Evolutionary conservation across 1,140 invertebrate species (phyloP).

Genomic region (Habropoda laboriosa): DNA sequence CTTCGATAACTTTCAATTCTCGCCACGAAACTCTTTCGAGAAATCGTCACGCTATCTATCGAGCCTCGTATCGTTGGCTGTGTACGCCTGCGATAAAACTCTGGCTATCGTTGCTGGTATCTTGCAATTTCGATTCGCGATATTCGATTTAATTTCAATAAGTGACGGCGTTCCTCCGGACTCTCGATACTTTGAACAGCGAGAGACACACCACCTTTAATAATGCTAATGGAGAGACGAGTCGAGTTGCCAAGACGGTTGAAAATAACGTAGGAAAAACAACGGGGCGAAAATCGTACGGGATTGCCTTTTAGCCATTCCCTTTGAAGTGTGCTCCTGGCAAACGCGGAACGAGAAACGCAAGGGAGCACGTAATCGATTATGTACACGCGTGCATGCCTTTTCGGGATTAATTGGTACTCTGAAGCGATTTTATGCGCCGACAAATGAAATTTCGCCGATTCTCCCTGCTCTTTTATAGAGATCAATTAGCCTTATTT

Average conservation of each 20-base stretch:
- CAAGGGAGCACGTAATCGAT: slow-evolving; percentile 12
- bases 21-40: not conserved
- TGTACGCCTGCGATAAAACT: not conserved
- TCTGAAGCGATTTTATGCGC: not conserved
- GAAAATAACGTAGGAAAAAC: not conserved
- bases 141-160: slow-evolving; percentile 20
- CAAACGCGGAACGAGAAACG: slow-evolving; percentile 8
- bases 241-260: not conserved
- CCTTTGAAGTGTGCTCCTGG: slow-evolving; percentile 12
- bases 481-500: not conserved
- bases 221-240: slow-evolving; percentile 27
- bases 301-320: slow-evolving; percentile 10
- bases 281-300: not conserved
- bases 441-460: not conserved
- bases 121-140: not conserved
- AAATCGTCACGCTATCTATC: not conserved
- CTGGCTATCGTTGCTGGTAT: not conserved
- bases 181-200: not conserved
- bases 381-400: slow-evolving; percentile 13
- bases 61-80: not conserved
- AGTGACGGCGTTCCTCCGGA: not conserved
- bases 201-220: not conserved
- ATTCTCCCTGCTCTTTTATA: not conserved
- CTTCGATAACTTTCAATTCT: slow-evolving; percentile 12
- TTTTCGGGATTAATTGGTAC: slow-evolving; percentile 8